Base-by-base conservation (phyloP, 2,797 vertebrate genomes). In the Sebastiscus tertius region DNA sequence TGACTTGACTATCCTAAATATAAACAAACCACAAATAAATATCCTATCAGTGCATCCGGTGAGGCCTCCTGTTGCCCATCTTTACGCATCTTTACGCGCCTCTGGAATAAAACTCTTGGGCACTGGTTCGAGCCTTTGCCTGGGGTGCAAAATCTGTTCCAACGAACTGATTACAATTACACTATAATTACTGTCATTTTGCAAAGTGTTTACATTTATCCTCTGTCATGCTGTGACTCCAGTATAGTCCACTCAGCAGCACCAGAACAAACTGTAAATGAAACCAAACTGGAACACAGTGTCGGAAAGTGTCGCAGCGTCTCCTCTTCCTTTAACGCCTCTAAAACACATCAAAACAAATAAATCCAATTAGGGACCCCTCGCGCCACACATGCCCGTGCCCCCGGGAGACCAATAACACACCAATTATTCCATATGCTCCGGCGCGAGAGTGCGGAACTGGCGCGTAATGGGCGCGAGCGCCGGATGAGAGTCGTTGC, bases 351-450 rank as follows among this genome's bases (percentile, higher is more conserved):
- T 94, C 90, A 91, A 93, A 94, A 94, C 91, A 95, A 94, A 95
- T 93, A 89, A 89, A 92, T 94, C 92, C 92, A 94, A 95, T 95
- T 94, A 95, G 88, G 81, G 85, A 63, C 78, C 91, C 84, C 87
- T 88, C 73, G 84, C 88, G 83, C 86, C 93, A 89, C 93, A 92
- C 94, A 91, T 93, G 93, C 81, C 90, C 85, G 72, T 29, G 88
- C 92, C 91, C 91, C 87, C 88, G 80, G 92, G 93, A 94, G 90
- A 93, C 93, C 93, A 94, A 94, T 94, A 95, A 91, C 85, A 89
- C 92, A 93, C 89, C 93, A 94, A 94, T 95, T 94, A 95, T 94
- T 94, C 87, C 91, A 92, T 91, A 92, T 91, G 92, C 89, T 91
- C 55, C 82, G 82, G 89, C 83, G 85, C 72, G 59, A 91, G 61